Base-by-base conservation (phyloP, 2,797 vertebrate genomes). In the Neosilurus hyrtlii region DNA sequence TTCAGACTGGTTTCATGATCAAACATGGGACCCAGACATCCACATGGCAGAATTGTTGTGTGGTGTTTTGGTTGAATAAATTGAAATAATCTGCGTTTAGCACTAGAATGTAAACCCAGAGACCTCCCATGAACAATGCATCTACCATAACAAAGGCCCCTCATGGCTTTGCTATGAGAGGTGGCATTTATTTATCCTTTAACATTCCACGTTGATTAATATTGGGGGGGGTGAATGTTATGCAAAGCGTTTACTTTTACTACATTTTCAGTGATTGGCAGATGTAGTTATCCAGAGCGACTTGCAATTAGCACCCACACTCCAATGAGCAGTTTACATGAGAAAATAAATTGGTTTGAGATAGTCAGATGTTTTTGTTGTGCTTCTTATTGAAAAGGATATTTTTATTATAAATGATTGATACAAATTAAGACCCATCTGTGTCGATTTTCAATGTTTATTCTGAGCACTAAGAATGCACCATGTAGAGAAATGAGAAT, bases 41-140 rank as follows among this genome's bases (percentile, higher is more conserved):
- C 37, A 81, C 72, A 86, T 76, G 66, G 49, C 11, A 16, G 9
- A 72, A 35, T 15, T 56, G 51, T 70, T 16, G 70, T 89, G 90
- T 89, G 82, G 88, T 86, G 77, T 75, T 49, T 59, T 51, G 74
- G 66, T 81, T 90, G 65, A 78, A 83, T 79, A 89, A 92, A 63
- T 67, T 30, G 82, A 51, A 77, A 16, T 67, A 75, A 80, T 52
- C 82, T 54, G 15, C 24, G 4, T n/a, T 43, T 82, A 35, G 0
- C 63, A 62, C 68, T 73, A 35, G 68, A 82, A 82, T 49, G 68
- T 89, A 89, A 90, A 90, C 87, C 78, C 83, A 86, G 82, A 86
- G 68, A 81, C 81, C 11, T 37, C 68, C 30, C 49, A 66, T 72
- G 43, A n/a, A 37, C 76, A 79, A 72, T 35, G 26, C 26, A 43